These are phyloP conservation scores for Itoplectis maculator DNA, from an alignment of 2,888 invertebrate species.

Conservation along the genomic window DNA sequence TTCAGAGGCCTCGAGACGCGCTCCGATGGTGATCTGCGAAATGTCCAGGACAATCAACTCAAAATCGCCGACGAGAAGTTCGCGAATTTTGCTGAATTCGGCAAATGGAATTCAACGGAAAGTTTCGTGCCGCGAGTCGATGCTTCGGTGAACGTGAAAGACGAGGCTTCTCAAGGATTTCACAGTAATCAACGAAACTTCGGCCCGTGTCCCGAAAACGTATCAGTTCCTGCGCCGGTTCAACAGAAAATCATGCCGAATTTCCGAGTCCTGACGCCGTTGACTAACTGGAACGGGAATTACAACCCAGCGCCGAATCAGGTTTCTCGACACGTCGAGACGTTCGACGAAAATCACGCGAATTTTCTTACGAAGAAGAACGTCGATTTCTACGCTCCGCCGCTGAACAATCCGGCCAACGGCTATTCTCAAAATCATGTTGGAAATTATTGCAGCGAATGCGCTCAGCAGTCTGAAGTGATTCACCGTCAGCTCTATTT, in stretches of 20 bases:
- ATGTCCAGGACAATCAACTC: neutral
- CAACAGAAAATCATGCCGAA: slow-evolving; percentile 2
- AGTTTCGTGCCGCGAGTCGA: slow-evolving; percentile 34
- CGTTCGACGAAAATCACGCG: neutral
- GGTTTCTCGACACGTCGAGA: neutral
- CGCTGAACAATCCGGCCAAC: neutral
- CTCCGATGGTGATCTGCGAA: slow-evolving; percentile 12
- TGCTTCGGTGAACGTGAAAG: neutral
- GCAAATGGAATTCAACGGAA: slow-evolving; percentile 44
- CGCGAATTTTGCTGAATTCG: slow-evolving; percentile 28
- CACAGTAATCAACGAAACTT: slow-evolving; percentile 4
- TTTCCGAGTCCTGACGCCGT: slow-evolving; percentile 11
- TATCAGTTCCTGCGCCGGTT: too few species aligned
- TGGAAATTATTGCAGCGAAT: slow-evolving; percentile 6
- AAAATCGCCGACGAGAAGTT: neutral
- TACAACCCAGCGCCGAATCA: neutral
- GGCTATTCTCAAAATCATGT: neutral
- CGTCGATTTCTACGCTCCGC: neutral
- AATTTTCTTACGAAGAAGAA: slow-evolving; percentile 1
- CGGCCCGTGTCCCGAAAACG: neutral
- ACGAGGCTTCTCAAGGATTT: neutral
- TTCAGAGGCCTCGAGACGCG: neutral
- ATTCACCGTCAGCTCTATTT: neutral
- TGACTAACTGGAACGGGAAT: slow-evolving; percentile 32
- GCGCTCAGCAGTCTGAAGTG: neutral